Conservation (phyloP, 2,797 vertebrate species). For the Karalla daura region DNA sequence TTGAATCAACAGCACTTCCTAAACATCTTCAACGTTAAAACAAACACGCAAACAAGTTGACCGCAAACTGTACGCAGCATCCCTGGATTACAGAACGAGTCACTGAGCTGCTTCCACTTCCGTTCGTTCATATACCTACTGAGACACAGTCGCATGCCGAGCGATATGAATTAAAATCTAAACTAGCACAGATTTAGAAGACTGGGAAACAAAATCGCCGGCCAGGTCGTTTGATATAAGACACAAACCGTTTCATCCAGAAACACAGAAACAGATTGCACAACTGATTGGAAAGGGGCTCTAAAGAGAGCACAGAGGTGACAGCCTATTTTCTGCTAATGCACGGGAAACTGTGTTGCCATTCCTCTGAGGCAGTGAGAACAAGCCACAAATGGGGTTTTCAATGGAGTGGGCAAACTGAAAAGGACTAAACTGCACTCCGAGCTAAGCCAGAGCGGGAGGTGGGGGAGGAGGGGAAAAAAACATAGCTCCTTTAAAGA, state of each 20-base stretch:
- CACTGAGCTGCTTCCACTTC: too few relatives aligned
- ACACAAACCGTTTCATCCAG: neutral
- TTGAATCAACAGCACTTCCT: slow-evolving; percentile 83
- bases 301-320: slow-evolving; percentile 24
- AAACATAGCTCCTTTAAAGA: slow-evolving; percentile 86
- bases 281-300: slow-evolving; percentile 4
- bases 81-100: neutral
- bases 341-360: slow-evolving; percentile 63
- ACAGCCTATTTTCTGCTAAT: slow-evolving; percentile 47
- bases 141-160: neutral
- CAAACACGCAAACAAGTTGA: slow-evolving; percentile 81
- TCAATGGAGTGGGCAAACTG: slow-evolving; percentile 87
- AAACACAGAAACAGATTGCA: neutral
- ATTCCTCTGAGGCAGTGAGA: slow-evolving; percentile 66
- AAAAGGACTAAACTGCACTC: slow-evolving; percentile 85
- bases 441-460: slow-evolving; percentile 77
- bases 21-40: slow-evolving; percentile 82
- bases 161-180: neutral
- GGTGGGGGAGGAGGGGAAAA: slow-evolving; percentile 76
- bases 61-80: slow-evolving; percentile 1
- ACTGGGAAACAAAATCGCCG: neutral
- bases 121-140: neutral
- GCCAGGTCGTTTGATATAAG: neutral
- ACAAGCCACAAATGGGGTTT: slow-evolving; percentile 76
- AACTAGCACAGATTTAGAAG: neutral